These are phyloP conservation scores for Sebastes jordani DNA, from an alignment of 2,797 vertebrate genomes.

Conservation along the genomic window DNA sequence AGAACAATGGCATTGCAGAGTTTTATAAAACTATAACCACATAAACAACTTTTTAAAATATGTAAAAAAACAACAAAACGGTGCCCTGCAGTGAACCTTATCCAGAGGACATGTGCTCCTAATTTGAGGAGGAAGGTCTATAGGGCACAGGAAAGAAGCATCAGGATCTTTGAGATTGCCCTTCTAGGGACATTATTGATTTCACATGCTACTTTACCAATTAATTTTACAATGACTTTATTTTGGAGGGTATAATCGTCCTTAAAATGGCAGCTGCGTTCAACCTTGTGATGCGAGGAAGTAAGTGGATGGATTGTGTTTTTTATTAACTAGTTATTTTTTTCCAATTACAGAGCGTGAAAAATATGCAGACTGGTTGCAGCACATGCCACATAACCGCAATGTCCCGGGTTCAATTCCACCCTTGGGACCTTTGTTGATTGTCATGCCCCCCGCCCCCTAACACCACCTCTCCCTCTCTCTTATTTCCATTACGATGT, in stretches of 20 bases:
- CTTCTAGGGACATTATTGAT: constrained; percentile 7
- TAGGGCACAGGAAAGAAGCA: background rate
- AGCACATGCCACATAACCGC: no score
- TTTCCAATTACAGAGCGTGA: background rate
- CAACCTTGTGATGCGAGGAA: background rate
- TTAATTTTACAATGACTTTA: constrained; percentile 11
- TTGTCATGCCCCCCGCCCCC: no score
- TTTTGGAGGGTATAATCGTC: background rate
- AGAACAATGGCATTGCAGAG: constrained; percentile 42
- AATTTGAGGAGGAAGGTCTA: constrained; percentile 1
- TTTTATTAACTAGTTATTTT: background rate
- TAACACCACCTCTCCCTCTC: no score
- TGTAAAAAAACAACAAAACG: constrained; percentile 11
- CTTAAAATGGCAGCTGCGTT: background rate
- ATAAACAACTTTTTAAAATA: constrained; percentile 33
- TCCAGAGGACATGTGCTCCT: constrained; percentile 15
- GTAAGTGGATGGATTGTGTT: background rate
- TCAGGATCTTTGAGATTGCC: background rate
- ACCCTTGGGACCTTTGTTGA: no score
- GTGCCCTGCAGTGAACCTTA: constrained; percentile 1
- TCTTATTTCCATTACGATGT: no score
- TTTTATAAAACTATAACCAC: constrained; percentile 38
- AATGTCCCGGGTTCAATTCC: no score
- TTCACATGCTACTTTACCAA: constrained; percentile 19
- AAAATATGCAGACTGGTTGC: no score